phyloP scores from a whole-genome alignment of 2,888 invertebrate species.

The Leptopterna dolabrata region DNA sequence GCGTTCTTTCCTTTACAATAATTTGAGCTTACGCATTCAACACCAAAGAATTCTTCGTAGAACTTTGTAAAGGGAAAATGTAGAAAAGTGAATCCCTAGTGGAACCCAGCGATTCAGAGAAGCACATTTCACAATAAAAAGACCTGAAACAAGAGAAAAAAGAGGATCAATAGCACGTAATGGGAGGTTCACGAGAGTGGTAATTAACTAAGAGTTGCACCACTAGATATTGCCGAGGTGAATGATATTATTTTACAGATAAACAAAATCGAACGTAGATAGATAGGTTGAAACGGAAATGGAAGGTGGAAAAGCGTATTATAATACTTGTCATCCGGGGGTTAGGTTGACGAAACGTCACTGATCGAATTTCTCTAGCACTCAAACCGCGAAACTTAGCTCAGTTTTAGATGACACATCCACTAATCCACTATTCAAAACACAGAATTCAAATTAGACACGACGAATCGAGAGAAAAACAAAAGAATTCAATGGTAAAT shows the following conservation, averaged over 20 bases:
- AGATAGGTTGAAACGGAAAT: not conserved
- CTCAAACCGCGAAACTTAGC: not conserved
- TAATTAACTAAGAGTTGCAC: not conserved
- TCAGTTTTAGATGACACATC: not conserved
- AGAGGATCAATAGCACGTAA: constrained; percentile 36
- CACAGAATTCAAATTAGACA: not conserved
- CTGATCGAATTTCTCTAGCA: not conserved
- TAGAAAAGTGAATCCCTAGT: not conserved
- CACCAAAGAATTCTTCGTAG: not conserved
- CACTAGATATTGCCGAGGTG: not conserved
- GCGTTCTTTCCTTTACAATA: not conserved
- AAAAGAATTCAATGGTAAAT: not conserved
- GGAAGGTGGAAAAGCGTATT: not conserved
- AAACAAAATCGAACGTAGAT: not conserved
- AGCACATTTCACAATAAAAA: constrained; percentile 50
- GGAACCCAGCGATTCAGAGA: constrained; percentile 33
- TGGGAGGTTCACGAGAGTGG: constrained; percentile 11
- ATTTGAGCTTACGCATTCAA: constrained; percentile 42
- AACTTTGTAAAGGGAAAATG: constrained; percentile 1
- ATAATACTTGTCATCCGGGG: not conserved
- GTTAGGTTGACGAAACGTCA: not conserved
- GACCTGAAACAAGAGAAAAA: constrained; percentile 32
- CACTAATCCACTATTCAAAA: not conserved
- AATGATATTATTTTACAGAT: not conserved
- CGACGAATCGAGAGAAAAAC: not conserved